Evolutionary conservation across 2,888 invertebrate genomes (phyloP).

Genomic region (Phorcus lineatus): DNA sequence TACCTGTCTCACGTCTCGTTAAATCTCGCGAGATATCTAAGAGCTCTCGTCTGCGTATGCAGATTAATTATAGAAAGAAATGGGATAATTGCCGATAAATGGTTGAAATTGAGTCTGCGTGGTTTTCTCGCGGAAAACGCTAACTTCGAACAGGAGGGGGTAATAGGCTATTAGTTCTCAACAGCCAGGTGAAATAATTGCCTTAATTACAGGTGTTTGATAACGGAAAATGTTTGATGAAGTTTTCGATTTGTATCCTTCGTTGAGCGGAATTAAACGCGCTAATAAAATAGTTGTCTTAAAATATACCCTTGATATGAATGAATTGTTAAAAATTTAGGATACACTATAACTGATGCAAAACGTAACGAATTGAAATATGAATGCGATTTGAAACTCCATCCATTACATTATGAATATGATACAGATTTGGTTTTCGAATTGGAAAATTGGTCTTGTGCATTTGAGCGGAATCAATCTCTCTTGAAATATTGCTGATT

Average conservation of each 20-base stretch:
- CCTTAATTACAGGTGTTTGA: neutral
- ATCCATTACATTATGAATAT: too few relatives aligned
- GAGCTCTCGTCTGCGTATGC: neutral
- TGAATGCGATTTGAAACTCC: too few relatives aligned
- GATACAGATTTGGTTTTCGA: too few relatives aligned
- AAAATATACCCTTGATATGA: too few relatives aligned
- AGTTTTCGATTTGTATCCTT: neutral
- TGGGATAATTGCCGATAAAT: slow-evolving; percentile 7
- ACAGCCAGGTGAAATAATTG: slow-evolving; percentile 16
- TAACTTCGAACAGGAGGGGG: slow-evolving; percentile 11
- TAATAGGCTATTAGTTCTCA: neutral
- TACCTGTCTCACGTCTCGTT: slow-evolving; percentile 5
- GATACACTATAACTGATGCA: too few relatives aligned
- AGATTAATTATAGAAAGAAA: slow-evolving; percentile 20
- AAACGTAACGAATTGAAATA: too few relatives aligned
- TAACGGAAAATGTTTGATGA: slow-evolving; percentile 14
- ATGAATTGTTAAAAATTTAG: too few relatives aligned
- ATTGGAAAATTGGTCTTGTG: too few relatives aligned
- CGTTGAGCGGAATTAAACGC: too few relatives aligned
- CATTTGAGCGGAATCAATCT: too few relatives aligned
- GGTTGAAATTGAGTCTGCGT: neutral
- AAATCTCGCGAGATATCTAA: slow-evolving; percentile 11
- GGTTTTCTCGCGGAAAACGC: neutral
- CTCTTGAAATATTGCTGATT: too few relatives aligned
- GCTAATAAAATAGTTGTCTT: too few relatives aligned